Evolutionary conservation across 1,140 invertebrate genomes (phyloP).

Genomic region (Radopholus similis): DNA sequence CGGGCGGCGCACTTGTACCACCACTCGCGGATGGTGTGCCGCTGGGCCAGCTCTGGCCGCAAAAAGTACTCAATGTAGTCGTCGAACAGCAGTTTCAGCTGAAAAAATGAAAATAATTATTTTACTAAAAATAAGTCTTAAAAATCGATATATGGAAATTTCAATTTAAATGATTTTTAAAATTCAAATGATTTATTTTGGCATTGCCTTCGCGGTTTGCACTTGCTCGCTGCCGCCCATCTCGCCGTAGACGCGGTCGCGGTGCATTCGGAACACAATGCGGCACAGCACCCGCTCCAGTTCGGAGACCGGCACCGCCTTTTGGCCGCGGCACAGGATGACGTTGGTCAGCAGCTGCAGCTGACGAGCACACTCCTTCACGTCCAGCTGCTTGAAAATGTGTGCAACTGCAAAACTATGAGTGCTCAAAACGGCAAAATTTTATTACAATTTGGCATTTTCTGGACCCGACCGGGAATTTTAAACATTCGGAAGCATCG

Average conservation of each 20-base stretch:
- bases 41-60: conserved; percentile 3
- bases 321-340: conserved; percentile 19
- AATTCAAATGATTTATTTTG: neutral
- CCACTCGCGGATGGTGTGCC: conserved; percentile 20
- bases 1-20: conserved; percentile 11
- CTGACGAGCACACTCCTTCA: conserved; percentile 7
- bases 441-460: neutral
- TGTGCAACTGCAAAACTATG: neutral
- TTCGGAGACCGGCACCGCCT: conserved; percentile 1
- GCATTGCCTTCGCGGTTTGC: neutral
- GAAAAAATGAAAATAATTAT: conserved; percentile 13
- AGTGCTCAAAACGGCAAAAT: neutral
- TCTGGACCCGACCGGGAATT: neutral
- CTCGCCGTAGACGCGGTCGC: neutral
- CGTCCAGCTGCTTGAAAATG: conserved; percentile 9
- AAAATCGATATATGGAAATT: neutral
- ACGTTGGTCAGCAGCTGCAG: neutral
- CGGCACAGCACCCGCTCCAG: neutral
- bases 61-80: conserved; percentile 19
- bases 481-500: neutral
- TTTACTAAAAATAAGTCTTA: neutral
- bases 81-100: conserved; percentile 3
- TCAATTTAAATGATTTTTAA: neutral
- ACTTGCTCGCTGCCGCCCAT: neutral
- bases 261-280: conserved; percentile 6